Percentiles rank a stretch among this genome's conserved stretches.
These are phyloP conservation scores for Phasia obesa DNA, from an alignment of 2,888 invertebrate genomes.

Conservation along the genomic window DNA sequence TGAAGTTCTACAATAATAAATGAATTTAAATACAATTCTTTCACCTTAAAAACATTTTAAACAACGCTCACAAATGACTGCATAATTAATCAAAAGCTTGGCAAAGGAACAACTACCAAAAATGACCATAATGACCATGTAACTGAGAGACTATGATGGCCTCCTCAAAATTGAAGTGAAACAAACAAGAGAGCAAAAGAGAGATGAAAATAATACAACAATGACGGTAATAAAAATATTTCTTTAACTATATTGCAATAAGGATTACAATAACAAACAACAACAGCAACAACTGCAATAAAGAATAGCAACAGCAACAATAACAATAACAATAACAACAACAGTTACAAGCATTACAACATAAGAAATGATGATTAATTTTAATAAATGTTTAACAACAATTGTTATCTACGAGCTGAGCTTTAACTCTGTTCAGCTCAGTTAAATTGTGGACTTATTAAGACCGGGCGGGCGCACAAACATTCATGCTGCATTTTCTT, in stretches of 20 bases:
- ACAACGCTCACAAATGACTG: slow-evolving; percentile 54
- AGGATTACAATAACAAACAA: slow-evolving; percentile 50
- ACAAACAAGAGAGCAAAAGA: background rate
- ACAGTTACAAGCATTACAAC: slow-evolving; percentile 25
- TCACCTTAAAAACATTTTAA: slow-evolving; percentile 63
- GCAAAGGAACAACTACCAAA: slow-evolving; percentile 15
- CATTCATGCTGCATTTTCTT: background rate
- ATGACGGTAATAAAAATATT: slow-evolving; percentile 41
- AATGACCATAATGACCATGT: slow-evolving; percentile 56
- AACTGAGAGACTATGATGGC: slow-evolving; percentile 17
- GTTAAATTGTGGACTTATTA: background rate
- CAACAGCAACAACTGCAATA: background rate
- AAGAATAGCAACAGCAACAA: slow-evolving; percentile 1
- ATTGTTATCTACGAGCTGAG: slow-evolving; percentile 42
- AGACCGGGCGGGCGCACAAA: slow-evolving; percentile 67
- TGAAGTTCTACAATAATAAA: slow-evolving; percentile 48
- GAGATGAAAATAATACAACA: slow-evolving; percentile 2
- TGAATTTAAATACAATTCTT: slow-evolving; percentile 60
- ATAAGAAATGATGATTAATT: slow-evolving; percentile 78
- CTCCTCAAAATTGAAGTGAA: background rate
- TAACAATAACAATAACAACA: slow-evolving; percentile 15
- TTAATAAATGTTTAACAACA: slow-evolving; percentile 78
- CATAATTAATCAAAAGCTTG: slow-evolving; percentile 66
- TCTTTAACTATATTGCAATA: slow-evolving; percentile 1
- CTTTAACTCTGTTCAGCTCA: background rate